Evolutionary conservation across 1,140 invertebrate species (phyloP), one percentile per base, ranked within the genome.

Genomic region (Aphaenogaster floridana): DNA sequence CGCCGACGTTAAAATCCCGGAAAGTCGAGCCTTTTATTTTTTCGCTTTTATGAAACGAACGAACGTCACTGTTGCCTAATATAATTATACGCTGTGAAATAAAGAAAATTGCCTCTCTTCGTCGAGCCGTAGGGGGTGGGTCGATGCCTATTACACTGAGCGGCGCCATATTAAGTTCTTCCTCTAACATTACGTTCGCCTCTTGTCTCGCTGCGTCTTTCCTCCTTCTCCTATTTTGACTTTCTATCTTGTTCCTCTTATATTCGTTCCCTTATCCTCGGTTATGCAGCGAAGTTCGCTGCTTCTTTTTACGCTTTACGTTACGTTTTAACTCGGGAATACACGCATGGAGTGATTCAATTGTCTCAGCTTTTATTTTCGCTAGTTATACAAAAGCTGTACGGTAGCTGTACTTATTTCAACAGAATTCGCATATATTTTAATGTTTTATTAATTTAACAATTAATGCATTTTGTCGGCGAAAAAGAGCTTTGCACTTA

Each of bases 81-180:
- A 71, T 71, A 83, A 86, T 86, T 86, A 86, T 39, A 64, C 54
- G 28, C 63, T 21, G 64, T 69, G 78, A 86, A 86, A 86, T 86
- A 83, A 86, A 83, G 77, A 69, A 83, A 86, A 86, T 86, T 86
- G 57, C 63, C 57, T 63, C 85, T 54, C 78, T 59, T 81, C 78
- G 63, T 61, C 48, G 50, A n/a, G 34, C 6, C 79, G 81, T 39
- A 64, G 50, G 57, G 57, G 34, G 34, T 74, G 63, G 34, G 36
- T 59, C 48, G 45, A 21, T 54, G 36, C 48, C 71, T 61, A 63
- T 84, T 76, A 84, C 54, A 54, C 15, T 3, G 69, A 76, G 63
- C 15, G 50, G 72, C 50, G 63, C 63, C 84, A 81, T 86, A 81
- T 69, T 81, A 69, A 86, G 63, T 52, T 86, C 50, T 86, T 86